phyloP scores from a whole-genome alignment of 1,140 invertebrate genomes.

The Zaprionus kolodkinae region DNA sequence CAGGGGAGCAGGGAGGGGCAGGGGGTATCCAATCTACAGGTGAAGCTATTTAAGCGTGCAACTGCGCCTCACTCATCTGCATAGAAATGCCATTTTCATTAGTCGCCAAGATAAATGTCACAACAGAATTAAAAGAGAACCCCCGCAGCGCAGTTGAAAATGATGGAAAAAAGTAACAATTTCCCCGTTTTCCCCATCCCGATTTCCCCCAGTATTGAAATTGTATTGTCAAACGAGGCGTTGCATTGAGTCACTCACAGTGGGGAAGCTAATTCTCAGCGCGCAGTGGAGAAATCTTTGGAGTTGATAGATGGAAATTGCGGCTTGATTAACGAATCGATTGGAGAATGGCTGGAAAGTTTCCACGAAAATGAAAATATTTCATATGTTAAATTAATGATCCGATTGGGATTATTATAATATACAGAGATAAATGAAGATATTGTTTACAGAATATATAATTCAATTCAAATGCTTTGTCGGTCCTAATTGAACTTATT shows the following conservation, averaged over 20 bases:
- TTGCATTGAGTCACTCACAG: not conserved
- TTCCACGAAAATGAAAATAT: not conserved
- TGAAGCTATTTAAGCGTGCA: not conserved
- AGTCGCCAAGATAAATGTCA: slow-evolving; percentile 8
- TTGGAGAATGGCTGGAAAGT: not conserved
- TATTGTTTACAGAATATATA: not conserved
- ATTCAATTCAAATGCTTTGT: not conserved
- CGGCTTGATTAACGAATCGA: slow-evolving; percentile 5
- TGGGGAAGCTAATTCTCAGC: not conserved
- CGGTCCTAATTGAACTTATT: too few species aligned
- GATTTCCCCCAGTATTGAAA: not conserved
- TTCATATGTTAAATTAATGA: not conserved
- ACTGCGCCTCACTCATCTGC: not conserved
- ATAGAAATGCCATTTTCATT: slow-evolving; percentile 15
- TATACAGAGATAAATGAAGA: not conserved
- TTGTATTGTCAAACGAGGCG: slow-evolving; percentile 9
- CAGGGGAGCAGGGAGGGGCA: not conserved
- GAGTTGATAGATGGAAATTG: not conserved
- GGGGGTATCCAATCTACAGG: not conserved
- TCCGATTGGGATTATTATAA: not conserved
- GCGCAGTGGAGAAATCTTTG: not conserved
- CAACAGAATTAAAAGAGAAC: slow-evolving; percentile 2
- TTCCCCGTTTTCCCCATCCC: not conserved
- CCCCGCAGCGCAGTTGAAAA: slow-evolving; percentile 2
- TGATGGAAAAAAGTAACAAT: not conserved